Evolutionary conservation across 2,113 vertebrate genomes (phyloP).

Genomic region (Mormoops blainvillei): DNA sequence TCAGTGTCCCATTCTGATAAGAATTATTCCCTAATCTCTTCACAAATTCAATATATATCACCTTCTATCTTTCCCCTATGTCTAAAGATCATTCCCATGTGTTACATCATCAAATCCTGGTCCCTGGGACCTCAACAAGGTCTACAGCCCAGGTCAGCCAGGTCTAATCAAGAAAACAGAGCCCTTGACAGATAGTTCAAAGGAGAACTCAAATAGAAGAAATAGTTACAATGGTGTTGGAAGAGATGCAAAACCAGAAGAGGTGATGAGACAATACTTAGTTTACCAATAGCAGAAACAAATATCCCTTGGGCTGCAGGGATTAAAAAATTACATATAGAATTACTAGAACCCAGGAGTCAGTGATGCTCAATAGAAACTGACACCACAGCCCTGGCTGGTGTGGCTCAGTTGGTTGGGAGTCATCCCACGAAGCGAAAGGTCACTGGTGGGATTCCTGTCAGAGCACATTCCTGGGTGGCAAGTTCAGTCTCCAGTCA

Average conservation of each 20-base stretch:
- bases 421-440: too few species aligned
- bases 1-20: not conserved
- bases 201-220: not conserved
- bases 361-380: not conserved
- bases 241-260: not conserved
- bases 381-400: too few species aligned
- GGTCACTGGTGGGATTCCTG: too few species aligned
- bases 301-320: rapidly evolving
- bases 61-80: not conserved
- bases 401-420: too few species aligned
- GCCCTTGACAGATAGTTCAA: not conserved
- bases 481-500: too few species aligned
- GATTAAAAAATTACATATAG: too few species aligned
- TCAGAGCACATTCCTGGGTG: too few species aligned
- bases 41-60: not conserved
- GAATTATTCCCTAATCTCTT: not conserved
- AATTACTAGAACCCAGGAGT: not conserved
- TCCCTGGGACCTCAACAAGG: not conserved
- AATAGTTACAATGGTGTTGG: not conserved
- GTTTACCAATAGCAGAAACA: not conserved
- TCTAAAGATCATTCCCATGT: not conserved
- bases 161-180: not conserved
- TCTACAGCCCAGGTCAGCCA: not conserved
- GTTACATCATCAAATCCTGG: not conserved
- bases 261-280: not conserved